These are phyloP conservation scores for Odocoileus virginianus DNA, from an alignment of 2,113 vertebrate species.

Conservation along the genomic window DNA sequence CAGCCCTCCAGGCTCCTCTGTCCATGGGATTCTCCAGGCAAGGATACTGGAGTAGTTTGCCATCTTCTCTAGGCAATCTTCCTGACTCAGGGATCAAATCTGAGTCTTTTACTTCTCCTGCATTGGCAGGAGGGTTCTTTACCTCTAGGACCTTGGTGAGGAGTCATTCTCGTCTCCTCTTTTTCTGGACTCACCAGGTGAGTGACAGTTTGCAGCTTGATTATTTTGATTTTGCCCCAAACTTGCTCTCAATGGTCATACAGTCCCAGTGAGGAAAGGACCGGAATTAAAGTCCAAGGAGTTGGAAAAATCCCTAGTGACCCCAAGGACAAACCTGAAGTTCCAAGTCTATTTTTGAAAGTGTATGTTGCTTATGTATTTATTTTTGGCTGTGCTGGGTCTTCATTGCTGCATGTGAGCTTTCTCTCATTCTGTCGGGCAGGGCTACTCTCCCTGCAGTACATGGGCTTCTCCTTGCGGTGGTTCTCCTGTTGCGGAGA, in stretches of 20 bases:
- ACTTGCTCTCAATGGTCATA: neutral
- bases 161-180: neutral
- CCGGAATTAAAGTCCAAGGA: neutral
- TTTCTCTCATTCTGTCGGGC: accelerated
- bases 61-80: neutral
- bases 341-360: neutral
- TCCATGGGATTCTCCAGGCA: neutral
- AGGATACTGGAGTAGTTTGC: neutral
- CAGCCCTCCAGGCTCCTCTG: neutral
- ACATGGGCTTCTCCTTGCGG: accelerated
- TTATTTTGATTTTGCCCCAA: neutral
- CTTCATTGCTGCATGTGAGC: neutral
- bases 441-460: accelerated
- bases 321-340: neutral
- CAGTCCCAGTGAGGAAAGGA: neutral
- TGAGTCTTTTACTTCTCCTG: neutral
- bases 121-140: neutral
- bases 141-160: neutral
- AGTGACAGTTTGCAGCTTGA: neutral
- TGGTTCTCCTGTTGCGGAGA: neutral
- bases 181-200: neutral
- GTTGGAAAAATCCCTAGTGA: neutral
- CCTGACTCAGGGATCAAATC: neutral
- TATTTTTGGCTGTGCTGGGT: neutral
- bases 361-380: neutral